A percentile compares a stretch with the other conserved stretches of the same genome.
These are phyloP conservation scores for Stramonita haemastoma DNA, from an alignment of 2,888 invertebrate genomes.

Conservation along the genomic window DNA sequence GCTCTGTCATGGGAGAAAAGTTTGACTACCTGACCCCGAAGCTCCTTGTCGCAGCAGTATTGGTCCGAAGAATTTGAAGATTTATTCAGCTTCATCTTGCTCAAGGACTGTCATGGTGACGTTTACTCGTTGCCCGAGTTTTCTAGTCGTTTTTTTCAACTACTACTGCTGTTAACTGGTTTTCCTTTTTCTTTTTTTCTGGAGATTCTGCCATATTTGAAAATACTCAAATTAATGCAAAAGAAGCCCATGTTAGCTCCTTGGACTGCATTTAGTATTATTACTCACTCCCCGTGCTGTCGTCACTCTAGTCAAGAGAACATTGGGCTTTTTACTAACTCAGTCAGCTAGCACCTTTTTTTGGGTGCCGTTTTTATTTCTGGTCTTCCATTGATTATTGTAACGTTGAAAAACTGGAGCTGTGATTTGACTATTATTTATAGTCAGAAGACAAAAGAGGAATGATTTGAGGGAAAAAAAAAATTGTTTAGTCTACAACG, in stretches of 20 bases:
- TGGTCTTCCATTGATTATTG: constrained; percentile 23
- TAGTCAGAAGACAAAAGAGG: not conserved
- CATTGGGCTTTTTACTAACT: constrained; percentile 16
- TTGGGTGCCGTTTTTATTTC: not conserved
- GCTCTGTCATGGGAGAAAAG: too few species aligned
- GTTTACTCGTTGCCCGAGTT: not conserved
- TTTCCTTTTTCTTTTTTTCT: not conserved
- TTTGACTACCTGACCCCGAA: too few species aligned
- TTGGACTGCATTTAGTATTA: constrained; percentile 16
- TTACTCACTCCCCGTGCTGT: not conserved
- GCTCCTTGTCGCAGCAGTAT: too few species aligned
- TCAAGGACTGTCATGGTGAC: not conserved
- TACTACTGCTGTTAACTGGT: not conserved
- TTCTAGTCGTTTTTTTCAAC: not conserved
- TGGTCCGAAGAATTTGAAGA: not conserved
- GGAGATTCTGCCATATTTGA: constrained; percentile 29
- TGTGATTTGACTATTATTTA: not conserved
- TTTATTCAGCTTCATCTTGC: not conserved
- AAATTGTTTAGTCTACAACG: not conserved
- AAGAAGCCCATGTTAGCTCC: not conserved
- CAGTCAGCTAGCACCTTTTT: not conserved
- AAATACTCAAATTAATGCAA: constrained; percentile 20
- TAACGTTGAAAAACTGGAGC: not conserved
- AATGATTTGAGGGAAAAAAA: too few species aligned
- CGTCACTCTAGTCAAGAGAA: not conserved